Evolutionary conservation across 2,888 invertebrate species (phyloP), one percentile per base, ranked within the genome.

Genomic region (Rhorus exstirpatorius): DNA sequence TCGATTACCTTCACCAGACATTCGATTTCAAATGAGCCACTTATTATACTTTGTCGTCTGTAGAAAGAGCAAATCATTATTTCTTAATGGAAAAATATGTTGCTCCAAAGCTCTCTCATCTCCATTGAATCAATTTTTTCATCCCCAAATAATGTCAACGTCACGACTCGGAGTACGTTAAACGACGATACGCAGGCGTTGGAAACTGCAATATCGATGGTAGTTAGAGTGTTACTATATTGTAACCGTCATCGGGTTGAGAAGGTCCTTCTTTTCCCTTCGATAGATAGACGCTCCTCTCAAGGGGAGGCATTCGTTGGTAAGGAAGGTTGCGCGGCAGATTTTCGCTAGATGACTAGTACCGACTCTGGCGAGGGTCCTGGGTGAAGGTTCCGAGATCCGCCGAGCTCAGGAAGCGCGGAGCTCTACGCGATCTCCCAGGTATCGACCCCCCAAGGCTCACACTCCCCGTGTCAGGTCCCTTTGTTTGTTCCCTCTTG

Each of bases 1-100:
- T 84, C 84, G 74, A 82, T 80, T 84, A 85, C 81, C 83, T 8
- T 79, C 51, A 21, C 70, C 67, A 78, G 77, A 83, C 83, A 82
- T 83, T 85, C 75, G 80, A 83, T 84, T 83, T 79, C 75, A 84
- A 81, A 79, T 63, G 51, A 19, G 35, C n/a, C n/a, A n/a, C n/a
- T n/a, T 14, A 19, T 4, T 3, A 63, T 26, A 21, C 68, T 63
- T 49, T 35, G 58, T 60, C 19, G 46, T 74, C 26, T 55, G 61
- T 72, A 46, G 51, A 24, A 8, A 58, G 3, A 17, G 24, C 61
- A 8, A 41, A 74, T 61, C 31, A 14, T 14, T 41, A 38, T 53
- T 74, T 7, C 17, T 55, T 35, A 10, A 61, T 46, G 19, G 60
- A 72, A 17, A 4, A 21, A 49, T 49, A 24, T 55, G 49, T 61